These are phyloP conservation scores for Ophioninae sp. DNA, from an alignment of 2,888 invertebrate genomes.

Conservation along the genomic window DNA sequence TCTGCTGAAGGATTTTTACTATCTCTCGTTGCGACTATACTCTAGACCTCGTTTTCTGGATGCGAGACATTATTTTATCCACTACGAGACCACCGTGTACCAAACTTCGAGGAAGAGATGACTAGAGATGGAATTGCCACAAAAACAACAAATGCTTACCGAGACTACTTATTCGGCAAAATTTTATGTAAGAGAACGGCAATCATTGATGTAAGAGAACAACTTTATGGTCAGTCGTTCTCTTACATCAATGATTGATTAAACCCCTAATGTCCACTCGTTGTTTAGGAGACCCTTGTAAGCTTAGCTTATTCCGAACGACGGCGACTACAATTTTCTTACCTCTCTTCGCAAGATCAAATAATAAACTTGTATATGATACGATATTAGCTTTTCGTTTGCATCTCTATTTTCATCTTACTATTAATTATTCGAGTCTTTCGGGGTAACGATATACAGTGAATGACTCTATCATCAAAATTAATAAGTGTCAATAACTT, in stretches of 20 bases:
- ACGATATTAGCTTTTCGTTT: too few relatives aligned
- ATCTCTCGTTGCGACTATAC: background rate
- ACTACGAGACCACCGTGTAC: background rate
- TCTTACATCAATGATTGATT: constrained; percentile 11
- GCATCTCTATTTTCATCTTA: too few relatives aligned
- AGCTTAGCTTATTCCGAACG: background rate
- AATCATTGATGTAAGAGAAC: too few relatives aligned
- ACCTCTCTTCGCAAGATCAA: background rate
- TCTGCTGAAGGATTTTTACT: background rate
- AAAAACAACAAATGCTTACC: background rate
- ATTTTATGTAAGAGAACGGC: too few relatives aligned
- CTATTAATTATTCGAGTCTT: too few relatives aligned
- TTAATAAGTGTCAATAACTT: too few relatives aligned
- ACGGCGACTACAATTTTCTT: background rate
- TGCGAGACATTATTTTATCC: background rate
- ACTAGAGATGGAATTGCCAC: background rate
- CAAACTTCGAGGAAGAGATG: background rate
- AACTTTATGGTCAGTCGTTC: constrained; percentile 30
- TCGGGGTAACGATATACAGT: too few relatives aligned
- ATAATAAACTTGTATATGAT: background rate
- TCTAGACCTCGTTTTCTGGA: background rate
- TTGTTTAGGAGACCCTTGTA: background rate
- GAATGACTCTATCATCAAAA: too few relatives aligned
- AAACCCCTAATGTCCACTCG: constrained; percentile 9
- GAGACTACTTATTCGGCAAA: constrained; percentile 20